Conservation (phyloP, 53 echinoderm and acorn worm species). For the Echinarachnius parma region DNA sequence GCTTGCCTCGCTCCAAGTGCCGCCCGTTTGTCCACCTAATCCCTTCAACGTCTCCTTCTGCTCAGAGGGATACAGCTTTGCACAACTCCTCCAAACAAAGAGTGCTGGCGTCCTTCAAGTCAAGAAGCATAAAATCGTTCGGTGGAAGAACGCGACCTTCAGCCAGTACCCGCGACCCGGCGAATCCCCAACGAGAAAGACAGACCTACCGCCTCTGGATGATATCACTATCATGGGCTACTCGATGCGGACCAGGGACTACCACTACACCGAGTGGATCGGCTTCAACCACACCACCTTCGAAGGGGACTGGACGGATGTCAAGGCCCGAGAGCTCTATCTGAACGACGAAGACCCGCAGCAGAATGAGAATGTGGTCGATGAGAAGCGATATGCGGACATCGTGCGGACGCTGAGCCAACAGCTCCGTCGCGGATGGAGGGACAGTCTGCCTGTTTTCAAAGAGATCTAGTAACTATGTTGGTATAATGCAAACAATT, state of each 20-base stretch:
- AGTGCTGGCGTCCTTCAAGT: background rate
- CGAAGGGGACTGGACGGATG: slow-evolving; percentile 61
- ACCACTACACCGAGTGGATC: slow-evolving; percentile 92
- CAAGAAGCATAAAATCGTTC: background rate
- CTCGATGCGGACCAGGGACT: slow-evolving; percentile 58
- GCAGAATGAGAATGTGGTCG: slow-evolving; percentile 76
- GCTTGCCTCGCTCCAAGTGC: slow-evolving; percentile 53
- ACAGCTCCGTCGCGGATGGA: slow-evolving; percentile 65
- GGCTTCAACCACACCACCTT: slow-evolving; percentile 63
- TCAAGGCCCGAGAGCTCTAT: slow-evolving; percentile 83
- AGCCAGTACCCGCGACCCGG: slow-evolving; percentile 79
- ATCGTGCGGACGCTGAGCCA: slow-evolving; percentile 50
- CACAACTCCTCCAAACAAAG: slow-evolving; percentile 50
- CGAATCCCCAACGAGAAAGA: slow-evolving; percentile 18
- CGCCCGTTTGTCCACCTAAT: slow-evolving; percentile 63
- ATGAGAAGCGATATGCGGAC: slow-evolving; percentile 11
- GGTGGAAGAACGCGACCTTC: slow-evolving; percentile 89
- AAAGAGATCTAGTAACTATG: background rate
- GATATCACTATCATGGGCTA: slow-evolving; percentile 89
- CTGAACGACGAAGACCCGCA: slow-evolving; percentile 44
- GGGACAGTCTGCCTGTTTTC: slow-evolving; percentile 57
- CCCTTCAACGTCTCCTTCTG: slow-evolving; percentile 60
- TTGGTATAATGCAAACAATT: too few species aligned
- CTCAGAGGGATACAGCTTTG: slow-evolving; percentile 77
- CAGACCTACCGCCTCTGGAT: slow-evolving; percentile 54